Evolutionary conservation across 2,888 invertebrate genomes (phyloP), one percentile per base, ranked within the genome.

Genomic region (Apocheima hispidaria): DNA sequence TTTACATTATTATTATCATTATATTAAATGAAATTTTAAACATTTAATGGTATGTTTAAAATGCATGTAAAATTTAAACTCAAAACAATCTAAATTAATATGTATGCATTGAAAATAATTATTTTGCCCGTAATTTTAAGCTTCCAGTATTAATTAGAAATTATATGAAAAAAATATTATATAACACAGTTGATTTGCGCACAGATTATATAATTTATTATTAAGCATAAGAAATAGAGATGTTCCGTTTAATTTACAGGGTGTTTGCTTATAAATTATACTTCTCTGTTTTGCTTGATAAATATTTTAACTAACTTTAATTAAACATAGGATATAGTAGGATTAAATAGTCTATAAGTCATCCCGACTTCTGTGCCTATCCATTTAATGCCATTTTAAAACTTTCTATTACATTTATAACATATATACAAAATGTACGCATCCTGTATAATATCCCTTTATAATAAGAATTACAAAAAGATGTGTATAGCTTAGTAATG

Each of bases 171-270:
- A 26, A 12, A 43, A 30, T 28, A 46, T 41, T 44, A 50, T 28
- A 53, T 33, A 50, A 54, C 70, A 70, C 70, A 62, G 70, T 70
- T 70, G 66, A 52, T 66, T 68, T 70, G 59, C 66, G 70, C 70
- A 70, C 70, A 68, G 58, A 70, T 58, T 46, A 46, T 35, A 65
- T 60, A 60, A 66, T 68, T 67, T 68, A 68, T 67, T 68, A 68
- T 59, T 53, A 46, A 48, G 57, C 63, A 58, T 66, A 65, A 60
- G 64, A 53, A 48, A 63, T 36, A 33, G 16, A 10, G 7, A 26
- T 26, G 48, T 50, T 49, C 43, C 28, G 20, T 41, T 54, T 54
- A 28, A 41, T 49, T 48, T 48, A 48, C 26, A 38, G 38, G 52
- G 40, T 52, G 46, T 43, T 40, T 18, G 2, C 10, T 30, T 46